These are phyloP conservation scores for Ophion slaviceki DNA, from an alignment of 2,888 invertebrate genomes.

Conservation along the genomic window DNA sequence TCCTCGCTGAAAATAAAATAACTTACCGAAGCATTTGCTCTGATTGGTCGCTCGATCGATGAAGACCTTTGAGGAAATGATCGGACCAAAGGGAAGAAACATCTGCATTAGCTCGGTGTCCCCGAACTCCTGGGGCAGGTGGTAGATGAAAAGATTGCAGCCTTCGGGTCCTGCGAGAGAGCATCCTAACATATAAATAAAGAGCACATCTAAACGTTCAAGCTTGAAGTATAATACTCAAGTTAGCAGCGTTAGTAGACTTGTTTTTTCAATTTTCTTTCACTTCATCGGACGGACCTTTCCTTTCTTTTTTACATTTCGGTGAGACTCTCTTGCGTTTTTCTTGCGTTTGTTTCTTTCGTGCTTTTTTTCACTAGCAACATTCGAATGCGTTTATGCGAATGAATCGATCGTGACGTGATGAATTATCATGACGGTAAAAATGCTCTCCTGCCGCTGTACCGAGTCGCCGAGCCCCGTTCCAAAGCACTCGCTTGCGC, in stretches of 20 bases:
- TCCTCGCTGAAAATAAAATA: conserved; percentile 9
- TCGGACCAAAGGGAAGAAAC: conserved; percentile 99
- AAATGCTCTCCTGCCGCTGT: conserved; percentile 64
- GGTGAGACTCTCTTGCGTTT: conserved; percentile 64
- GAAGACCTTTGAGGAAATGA: conserved; percentile 99
- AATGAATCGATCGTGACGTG: conserved; percentile 28
- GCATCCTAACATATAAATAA: conserved; percentile 89
- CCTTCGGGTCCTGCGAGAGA: conserved; percentile 99
- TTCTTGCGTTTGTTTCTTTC: conserved; percentile 48
- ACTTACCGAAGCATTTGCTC: conserved; percentile 99
- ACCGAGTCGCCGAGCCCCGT: conserved; percentile 68
- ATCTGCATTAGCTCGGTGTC: conserved; percentile 99
- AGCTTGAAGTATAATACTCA: conserved; percentile 84
- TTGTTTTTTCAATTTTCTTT: conserved; percentile 35
- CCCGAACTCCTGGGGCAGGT: conserved; percentile 99
- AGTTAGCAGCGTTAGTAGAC: conserved; percentile 80
- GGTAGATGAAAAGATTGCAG: conserved; percentile 99
- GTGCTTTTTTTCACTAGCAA: conserved; percentile 37
- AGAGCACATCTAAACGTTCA: conserved; percentile 84
- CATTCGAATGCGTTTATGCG: conserved; percentile 17
- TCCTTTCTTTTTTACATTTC: conserved; percentile 45
- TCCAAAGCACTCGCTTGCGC: conserved; percentile 60
- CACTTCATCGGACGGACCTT: conserved; percentile 55
- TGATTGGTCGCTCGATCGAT: conserved; percentile 99
- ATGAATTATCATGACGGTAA: conserved; percentile 35